These are phyloP conservation scores for Cheiracanthium punctorium DNA, from an alignment of 2,888 invertebrate species.

Conservation along the genomic window DNA sequence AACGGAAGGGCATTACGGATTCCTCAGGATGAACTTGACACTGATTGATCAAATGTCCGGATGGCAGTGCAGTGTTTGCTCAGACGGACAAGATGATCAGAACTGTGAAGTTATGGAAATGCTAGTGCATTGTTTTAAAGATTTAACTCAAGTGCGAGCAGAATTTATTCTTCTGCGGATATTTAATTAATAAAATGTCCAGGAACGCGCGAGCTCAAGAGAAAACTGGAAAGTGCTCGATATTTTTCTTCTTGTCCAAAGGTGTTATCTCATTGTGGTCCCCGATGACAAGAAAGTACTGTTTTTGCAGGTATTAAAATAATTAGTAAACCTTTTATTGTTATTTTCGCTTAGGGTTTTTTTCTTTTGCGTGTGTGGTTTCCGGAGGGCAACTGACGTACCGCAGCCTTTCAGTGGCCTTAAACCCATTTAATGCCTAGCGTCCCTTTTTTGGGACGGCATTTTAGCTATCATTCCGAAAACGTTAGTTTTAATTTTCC, in stretches of 20 bases:
- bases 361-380: no score
- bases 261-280: constrained; percentile 33
- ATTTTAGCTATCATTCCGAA: no score
- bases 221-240: constrained; percentile 14
- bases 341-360: no score
- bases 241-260: constrained; percentile 24
- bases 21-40: constrained; percentile 22
- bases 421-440: no score
- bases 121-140: constrained; percentile 18
- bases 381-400: no score
- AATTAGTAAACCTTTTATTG: no score
- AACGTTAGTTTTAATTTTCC: no score
- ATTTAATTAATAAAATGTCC: not conserved
- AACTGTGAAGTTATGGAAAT: constrained; percentile 22
- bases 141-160: not conserved
- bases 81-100: not conserved
- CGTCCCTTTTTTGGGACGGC: no score
- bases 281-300: constrained; percentile 16
- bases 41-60: constrained; percentile 34
- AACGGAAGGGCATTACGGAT: constrained; percentile 32
- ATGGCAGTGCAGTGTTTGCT: constrained; percentile 8
- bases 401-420: no score
- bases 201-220: constrained; percentile 19
- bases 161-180: not conserved
- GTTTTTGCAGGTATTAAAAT: constrained; percentile 40